phyloP scores from a whole-genome alignment of 2,113 vertebrate species.

The Thalassarche chlororhynchos region DNA sequence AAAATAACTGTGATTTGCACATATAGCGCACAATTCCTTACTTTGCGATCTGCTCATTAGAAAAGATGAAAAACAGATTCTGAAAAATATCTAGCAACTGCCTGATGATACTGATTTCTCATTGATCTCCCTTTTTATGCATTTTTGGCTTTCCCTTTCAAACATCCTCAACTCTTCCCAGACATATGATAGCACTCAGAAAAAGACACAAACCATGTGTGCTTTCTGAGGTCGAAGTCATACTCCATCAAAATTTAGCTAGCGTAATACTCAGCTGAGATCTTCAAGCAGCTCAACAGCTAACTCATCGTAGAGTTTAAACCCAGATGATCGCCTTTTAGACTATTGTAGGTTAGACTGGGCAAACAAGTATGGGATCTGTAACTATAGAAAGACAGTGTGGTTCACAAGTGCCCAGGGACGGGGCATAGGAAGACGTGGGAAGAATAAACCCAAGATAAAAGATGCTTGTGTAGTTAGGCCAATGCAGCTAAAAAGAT shows the following conservation, averaged over 20 bases:
- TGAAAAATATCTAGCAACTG: background rate
- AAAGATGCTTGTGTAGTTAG: background rate
- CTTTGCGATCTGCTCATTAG: background rate
- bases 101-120: background rate
- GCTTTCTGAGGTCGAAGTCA: background rate
- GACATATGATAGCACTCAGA: background rate
- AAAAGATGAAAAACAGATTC: background rate
- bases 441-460: background rate
- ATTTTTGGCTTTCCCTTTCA: background rate
- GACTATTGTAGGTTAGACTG: background rate
- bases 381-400: background rate
- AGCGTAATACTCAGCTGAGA: background rate
- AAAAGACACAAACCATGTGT: background rate
- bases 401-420: background rate
- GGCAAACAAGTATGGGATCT: background rate
- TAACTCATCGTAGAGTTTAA: background rate
- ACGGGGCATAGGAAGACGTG: rapidly evolving
- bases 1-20: background rate
- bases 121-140: rapidly evolving
- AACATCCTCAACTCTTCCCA: background rate
- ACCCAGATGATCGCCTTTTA: background rate
- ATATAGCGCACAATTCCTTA: background rate
- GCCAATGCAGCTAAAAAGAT: rapidly evolving
- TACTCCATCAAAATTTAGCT: background rate
- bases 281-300: background rate